Evolutionary conservation across 2,888 invertebrate species (phyloP), one percentile per base, ranked within the genome.

Genomic region (Plebejus anna): DNA sequence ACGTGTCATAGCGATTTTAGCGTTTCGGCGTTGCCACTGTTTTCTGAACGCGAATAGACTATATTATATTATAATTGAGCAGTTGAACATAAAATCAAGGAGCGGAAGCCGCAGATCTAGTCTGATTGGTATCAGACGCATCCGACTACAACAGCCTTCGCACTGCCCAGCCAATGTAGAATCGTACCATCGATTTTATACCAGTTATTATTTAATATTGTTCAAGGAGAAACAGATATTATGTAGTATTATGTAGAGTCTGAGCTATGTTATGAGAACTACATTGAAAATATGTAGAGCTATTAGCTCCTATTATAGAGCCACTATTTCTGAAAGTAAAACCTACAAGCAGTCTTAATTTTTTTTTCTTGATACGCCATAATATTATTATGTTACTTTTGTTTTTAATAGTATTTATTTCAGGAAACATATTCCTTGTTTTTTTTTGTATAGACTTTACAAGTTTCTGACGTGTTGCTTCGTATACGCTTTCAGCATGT

Each of bases 141-240:
- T 47, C 72, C 51, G 51, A 13, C 4, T 73, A 3, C 73, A 73
- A 55, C 51, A 73, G 32, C 73, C 73, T 73, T 73, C 73, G 13
- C 32, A 55, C 16, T 55, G 36, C 73, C 16, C 72, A 72, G 42
- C 1, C 47, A 28, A 42, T 5, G 28, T 47, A 47, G 22, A 72
- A 72, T 72, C 72, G 38, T 16, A 47, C 72, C 47, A 47, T 72
- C 28, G 2, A 72, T 22, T 13, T 42, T 28, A 22, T 66, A 13
- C 11, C 22, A 22, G 22, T 22, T 22, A 22, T 32, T 66, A 66
- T 66, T 32, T 16, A 66, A 36, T 66, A 32, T 36, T 32, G 32
- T 66, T 66, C 32, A 66, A 32, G 32, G 13, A 22, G 38, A 42
- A 22, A 6, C 9, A 38, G 6, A 22, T 38, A n/a, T 32, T 32